Evolutionary conservation across 2,888 invertebrate species (phyloP), one percentile per base, ranked within the genome.

Genomic region (Dicyrtomina minuta): DNA sequence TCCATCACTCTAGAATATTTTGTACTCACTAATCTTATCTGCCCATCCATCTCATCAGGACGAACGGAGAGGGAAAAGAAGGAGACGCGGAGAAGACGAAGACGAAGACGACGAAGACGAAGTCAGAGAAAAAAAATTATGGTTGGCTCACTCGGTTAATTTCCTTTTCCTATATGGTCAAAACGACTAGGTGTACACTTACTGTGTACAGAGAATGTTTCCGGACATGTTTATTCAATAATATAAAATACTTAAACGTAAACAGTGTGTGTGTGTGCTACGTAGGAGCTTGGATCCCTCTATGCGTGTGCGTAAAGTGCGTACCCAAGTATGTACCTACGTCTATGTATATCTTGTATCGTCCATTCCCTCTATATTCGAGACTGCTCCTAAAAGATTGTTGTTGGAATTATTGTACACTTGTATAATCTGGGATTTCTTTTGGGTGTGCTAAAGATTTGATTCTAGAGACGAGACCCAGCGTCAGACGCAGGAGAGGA

Each of bases 1-100:
- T 64, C 64, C 64, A 64, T 64, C 64, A 64, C 64, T 39, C 27
- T 51, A 39, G 24, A 64, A 64, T 39, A 51, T 26, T 64, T 51
- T 51, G 33, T 64, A 64, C 49, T 64, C 51, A 20, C 64, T 51
- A 64, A 64, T 64, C 51, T 64, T 64, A 64, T 64, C 64, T 27
- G 26, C n/a, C 27, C 49, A 53, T 64, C 64, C 64, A 64, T 64
- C 64, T 51, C 64, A 64, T 64, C 64, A 64, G 17, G n/a, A 51
- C 10, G 2, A 8, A 33, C 4, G 8, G 33, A 33, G 33, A 33
- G 33, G 8, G 33, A 33, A 33, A 8, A 33, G 59, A 59, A 6
- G 20, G 10, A 41, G 17, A 59, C 55, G 55, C 1, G n/a, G 41
- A 20, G 24, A 53, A 8, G 17, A 53, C 22, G 22, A 13, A 53